Evolutionary conservation across 2,888 invertebrate genomes (phyloP).

Genomic region (Lottia scabra): DNA sequence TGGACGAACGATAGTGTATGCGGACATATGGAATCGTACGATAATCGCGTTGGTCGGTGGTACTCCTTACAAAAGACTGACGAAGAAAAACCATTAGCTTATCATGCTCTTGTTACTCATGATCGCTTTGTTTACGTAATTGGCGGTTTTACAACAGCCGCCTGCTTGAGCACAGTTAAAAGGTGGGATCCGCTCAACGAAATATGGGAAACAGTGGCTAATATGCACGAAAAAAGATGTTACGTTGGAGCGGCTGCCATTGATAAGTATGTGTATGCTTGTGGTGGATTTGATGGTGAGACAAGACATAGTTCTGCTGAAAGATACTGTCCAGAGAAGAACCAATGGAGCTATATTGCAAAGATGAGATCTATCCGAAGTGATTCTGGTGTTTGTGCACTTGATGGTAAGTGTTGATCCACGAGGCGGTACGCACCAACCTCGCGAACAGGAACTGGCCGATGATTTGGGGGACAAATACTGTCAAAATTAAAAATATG

Average conservation of each 20-base stretch:
- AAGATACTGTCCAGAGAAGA: conserved; percentile 83
- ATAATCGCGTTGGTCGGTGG: conserved; percentile 78
- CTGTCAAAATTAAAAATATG: too few relatives aligned
- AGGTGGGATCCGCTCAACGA: conserved; percentile 63
- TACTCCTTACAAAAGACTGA: conserved; percentile 69
- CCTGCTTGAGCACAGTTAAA: conserved; percentile 63
- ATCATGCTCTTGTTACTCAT: conserved; percentile 77
- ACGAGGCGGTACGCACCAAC: too few relatives aligned
- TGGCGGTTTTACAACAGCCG: conserved; percentile 71
- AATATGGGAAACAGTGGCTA: conserved; percentile 67
- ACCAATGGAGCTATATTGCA: conserved; percentile 84
- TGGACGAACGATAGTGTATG: conserved; percentile 80
- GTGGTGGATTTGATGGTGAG: conserved; percentile 73
- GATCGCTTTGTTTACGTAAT: conserved; percentile 69
- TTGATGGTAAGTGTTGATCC: conserved; percentile 71
- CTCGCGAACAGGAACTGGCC: too few relatives aligned
- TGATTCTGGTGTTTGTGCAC: conserved; percentile 81
- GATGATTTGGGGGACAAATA: too few relatives aligned
- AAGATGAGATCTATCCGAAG: conserved; percentile 83
- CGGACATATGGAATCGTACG: conserved; percentile 70
- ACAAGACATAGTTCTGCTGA: conserved; percentile 89
- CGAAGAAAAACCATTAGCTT: conserved; percentile 74
- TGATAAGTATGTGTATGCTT: conserved; percentile 66
- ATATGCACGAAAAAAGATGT: conserved; percentile 71
- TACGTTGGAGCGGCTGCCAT: conserved; percentile 76